Conservation (phyloP, 2,888 invertebrate genomes). For the Cerceris rybyensis region DNA sequence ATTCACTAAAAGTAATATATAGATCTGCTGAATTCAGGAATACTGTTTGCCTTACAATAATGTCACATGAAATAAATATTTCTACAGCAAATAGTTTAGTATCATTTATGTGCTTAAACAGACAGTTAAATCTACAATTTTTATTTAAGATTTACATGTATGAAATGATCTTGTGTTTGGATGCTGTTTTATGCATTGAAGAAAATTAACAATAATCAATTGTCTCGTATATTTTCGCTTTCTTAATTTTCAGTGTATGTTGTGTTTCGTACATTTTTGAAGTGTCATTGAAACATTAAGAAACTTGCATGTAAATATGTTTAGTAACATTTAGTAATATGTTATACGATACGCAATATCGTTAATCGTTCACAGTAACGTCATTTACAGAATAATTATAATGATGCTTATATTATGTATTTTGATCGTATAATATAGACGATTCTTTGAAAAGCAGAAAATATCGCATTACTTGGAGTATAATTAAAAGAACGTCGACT, state of each 20-base stretch:
- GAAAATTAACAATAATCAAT: background rate
- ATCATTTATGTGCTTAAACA: background rate
- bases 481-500: conserved; percentile 10
- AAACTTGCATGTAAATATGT: background rate
- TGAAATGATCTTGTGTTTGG: background rate
- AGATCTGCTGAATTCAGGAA: conserved; percentile 8
- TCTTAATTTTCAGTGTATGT: background rate
- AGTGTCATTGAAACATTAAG: background rate
- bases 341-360: background rate
- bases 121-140: background rate
- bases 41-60: background rate
- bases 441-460: background rate
- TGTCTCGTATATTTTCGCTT: background rate
- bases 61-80: conserved; percentile 8
- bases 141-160: conserved; percentile 3
- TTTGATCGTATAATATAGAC: background rate
- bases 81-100: conserved; percentile 8
- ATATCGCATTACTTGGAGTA: conserved; percentile 12
- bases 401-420: too few relatives aligned
- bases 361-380: background rate
- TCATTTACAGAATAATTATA: too few relatives aligned
- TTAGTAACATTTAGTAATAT: background rate
- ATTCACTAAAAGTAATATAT: background rate
- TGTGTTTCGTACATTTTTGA: background rate
- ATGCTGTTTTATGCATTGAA: background rate